Base-by-base conservation (phyloP, 2,797 vertebrate species). In the Cryptoblepharus egeriae region DNA sequence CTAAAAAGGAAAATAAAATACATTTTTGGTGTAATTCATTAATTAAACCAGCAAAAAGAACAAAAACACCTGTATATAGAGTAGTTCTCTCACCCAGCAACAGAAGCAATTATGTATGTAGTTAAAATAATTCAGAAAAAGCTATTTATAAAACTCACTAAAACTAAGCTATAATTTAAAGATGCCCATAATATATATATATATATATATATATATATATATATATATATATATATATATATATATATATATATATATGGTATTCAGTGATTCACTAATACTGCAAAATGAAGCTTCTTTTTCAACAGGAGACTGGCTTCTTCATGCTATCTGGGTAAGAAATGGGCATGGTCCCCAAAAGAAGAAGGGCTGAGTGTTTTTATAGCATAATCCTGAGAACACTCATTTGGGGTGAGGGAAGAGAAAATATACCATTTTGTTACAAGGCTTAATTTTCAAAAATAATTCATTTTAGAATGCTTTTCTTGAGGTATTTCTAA, bases 1-100 rank as follows among this genome's bases (percentile, higher is more conserved):
- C 96, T 96, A 97, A 95, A 95, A 94, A 95, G 95, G 93, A 95
- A 96, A 96, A 95, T 95, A 96, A 94, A 96, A 96, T 95, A 92
- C 81, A 93, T 96, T 96, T 97, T 96, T 97, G 96, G 96, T 96
- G 96, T 95, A 93, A 95, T 95, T 94, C 93, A 94, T 94, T 93
- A 92, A 92, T 93, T 93, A 81, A 94, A 95, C 88, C 92, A 95
- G 94, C 93, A 94, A 94, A 94, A 52, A 94, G 90, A 90, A 89
- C 78, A 92, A 93, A 92, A 93, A 90, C 89, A 94, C 94, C 85
- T 88, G 90, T 82, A 91, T 94, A 93, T 92, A 91, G 94, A 95
- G 94, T 93, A 91, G 89, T 90, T 92, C 92, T 94, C 91, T 96
- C 94, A 95, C 94, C 95, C 95, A 95, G 93, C 91, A 95, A 96